Base-by-base conservation (phyloP, 2,113 vertebrate species). In the Megaceryle torquata region DNA sequence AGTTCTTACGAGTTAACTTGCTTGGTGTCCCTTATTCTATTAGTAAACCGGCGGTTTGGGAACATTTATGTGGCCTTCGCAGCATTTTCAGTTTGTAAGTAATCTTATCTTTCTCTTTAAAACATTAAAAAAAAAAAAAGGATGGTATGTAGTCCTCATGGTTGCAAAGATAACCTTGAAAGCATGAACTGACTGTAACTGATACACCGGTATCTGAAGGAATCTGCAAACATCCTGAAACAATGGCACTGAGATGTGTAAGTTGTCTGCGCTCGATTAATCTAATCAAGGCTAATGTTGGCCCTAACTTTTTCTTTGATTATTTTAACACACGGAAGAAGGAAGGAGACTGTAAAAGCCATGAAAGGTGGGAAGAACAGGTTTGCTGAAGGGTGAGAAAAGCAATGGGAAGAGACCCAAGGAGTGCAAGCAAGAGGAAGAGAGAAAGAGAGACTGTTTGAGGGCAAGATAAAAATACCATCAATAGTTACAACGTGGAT, bases 151-250 rank as follows among this genome's bases (percentile, higher is more conserved):
- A 3, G 9, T 50, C 86, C 48, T 61, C 28, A 2, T 18, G 65
- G 74, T 12, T 64, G 67, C 61, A 31, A 56, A 88, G 74, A 75
- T 77, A 84, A 78, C 83, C 89, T 60, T 82, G 89, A 86, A 91
- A 76, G 63, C 41, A 2, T 16, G 48, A 79, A 56, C 24, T 28
- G 81, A 31, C 57, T 64, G 91, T 86, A 79, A 85, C 64, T 37
- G 72, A 72, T 72, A 28, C 4, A 10, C 67, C 1, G 1, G 19
- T 67, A 50, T 74, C 84, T 16, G 86, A 44, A 64, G 15, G 19
- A 50, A 78, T 89, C 89, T 64, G 71, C 79, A 91, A 93, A 68
- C 61, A 51, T 70, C 89, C 61, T 20, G 51, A 56, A 89, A 84
- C 88, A 71, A 76, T 60, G 91, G 48, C 59, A 29, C 7, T 1